Evolutionary conservation across 2,888 invertebrate genomes (phyloP), one percentile per base, ranked within the genome.

Genomic region (Perdita meconis): DNA sequence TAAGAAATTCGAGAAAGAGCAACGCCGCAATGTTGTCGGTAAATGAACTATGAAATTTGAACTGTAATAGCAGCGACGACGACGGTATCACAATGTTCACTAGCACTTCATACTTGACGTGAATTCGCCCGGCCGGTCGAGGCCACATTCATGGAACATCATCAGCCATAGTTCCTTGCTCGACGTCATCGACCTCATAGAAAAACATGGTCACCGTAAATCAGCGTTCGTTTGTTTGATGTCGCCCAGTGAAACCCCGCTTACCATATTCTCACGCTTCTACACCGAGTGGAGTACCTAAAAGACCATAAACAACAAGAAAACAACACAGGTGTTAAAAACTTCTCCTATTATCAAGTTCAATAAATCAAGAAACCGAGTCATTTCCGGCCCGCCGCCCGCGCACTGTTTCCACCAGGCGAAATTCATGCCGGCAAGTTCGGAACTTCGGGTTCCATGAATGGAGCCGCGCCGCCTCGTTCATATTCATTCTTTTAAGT

Each of bases 41-140:
- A 60, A 81, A 83, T 71, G 65, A 64, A 50, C 67, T 44, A 67
- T 57, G 42, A 66, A 57, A 53, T 59, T 42, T 65, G 63, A 57
- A 59, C 63, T 36, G 42, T 51, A 30, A 22, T 59, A 44, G 74
- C 24, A 76, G 71, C 12, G 64, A 53, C 6, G 61, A 64, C 36
- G 66, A 71, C 6, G 69, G 74, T 38, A 67, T n/a, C n/a, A n/a
- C n/a, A n/a, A 70, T 68, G 44, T 16, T 47, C n/a, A 47, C 10
- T 19, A 8, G 16, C 19, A 19, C 47, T 47, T 19, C 22, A 19
- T 47, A 47, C 47, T 47, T 47, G 47, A 47, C 47, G 47, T 19
- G 47, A 47, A 47, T 47, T 12, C 47, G 19, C 16, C 47, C 19
- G 47, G 47, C 19, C 47, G 47, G 47, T 47, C 47, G 19, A 22